Percentiles rank a stretch among this genome's conserved stretches.
Conservation (phyloP, 2,113 vertebrate species). For the human region DNA sequence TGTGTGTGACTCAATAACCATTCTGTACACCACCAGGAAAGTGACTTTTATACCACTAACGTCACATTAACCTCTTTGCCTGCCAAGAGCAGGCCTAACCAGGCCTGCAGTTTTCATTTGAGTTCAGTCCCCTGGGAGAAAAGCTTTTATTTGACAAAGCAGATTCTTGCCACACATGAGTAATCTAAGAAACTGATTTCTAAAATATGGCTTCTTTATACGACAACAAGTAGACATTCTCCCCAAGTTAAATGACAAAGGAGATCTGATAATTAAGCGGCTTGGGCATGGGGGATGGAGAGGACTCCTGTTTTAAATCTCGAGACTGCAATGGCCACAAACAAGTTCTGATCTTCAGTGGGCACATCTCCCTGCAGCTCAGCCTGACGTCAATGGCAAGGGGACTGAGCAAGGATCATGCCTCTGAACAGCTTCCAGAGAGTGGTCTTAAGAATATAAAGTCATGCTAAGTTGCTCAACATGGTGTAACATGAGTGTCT, state of each 20-base stretch:
- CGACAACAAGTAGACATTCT: background rate
- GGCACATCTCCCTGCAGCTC: background rate
- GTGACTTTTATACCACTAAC: conserved; percentile 16
- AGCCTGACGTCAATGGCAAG: conserved; percentile 61
- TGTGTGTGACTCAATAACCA: conserved; percentile 6
- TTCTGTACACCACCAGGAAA: background rate
- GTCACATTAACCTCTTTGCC: conserved; percentile 20
- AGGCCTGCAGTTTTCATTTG: conserved; percentile 59
- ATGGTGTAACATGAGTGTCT: conserved; percentile 53
- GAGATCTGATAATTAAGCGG: background rate
- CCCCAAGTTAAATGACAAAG: background rate
- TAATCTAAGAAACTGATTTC: conserved; percentile 60
- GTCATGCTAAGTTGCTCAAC: conserved; percentile 65
- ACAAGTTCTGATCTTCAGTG: conserved; percentile 1
- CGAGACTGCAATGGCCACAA: background rate
- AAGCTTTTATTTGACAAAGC: conserved; percentile 60
- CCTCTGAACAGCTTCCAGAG: conserved; percentile 51
- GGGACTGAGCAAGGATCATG: background rate
- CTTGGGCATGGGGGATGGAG: background rate
- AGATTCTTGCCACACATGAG: conserved; percentile 50
- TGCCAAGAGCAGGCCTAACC: conserved; percentile 56
- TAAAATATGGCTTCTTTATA: conserved; percentile 24
- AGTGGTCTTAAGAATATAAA: conserved; percentile 74
- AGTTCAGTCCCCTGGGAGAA: background rate
- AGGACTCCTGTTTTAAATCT: conserved; percentile 29